Conservation (phyloP, 92 coral and sea anemone species). For the Actinostola sp. region DNA sequence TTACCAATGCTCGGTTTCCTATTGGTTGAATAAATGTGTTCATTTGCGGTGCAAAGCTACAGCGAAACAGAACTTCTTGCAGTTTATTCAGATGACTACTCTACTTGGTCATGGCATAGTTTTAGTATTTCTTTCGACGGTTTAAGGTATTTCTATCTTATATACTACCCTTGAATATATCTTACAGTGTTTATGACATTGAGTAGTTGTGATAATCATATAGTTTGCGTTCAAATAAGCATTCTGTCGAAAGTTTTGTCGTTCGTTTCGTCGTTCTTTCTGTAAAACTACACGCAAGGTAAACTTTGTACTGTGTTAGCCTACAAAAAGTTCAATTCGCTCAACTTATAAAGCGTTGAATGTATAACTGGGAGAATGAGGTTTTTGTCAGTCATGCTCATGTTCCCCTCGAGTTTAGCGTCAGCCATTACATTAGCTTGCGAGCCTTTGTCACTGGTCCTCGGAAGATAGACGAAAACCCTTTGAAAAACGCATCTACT, state of each 20-base stretch:
- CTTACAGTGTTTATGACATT: neutral
- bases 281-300: too few species aligned
- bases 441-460: slow-evolving; percentile 26
- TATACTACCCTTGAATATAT: neutral
- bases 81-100: slow-evolving; percentile 30
- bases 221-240: slow-evolving; percentile 11
- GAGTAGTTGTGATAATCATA: neutral
- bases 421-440: slow-evolving; percentile 24
- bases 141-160: slow-evolving; percentile 24
- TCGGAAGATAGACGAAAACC: slow-evolving; percentile 1
- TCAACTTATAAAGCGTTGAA: too few species aligned
- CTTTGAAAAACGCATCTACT: slow-evolving; percentile 84
- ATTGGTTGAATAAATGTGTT: slow-evolving; percentile 80
- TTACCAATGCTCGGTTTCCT: slow-evolving; percentile 57
- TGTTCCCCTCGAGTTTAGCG: neutral
- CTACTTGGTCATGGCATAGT: slow-evolving; percentile 36
- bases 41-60: slow-evolving; percentile 85
- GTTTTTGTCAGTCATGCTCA: slow-evolving; percentile 6
- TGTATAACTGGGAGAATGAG: too few species aligned
- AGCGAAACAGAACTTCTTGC: slow-evolving; percentile 47
- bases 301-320: too few species aligned
- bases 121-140: slow-evolving; percentile 7
- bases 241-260: neutral
- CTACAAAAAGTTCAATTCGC: too few species aligned
- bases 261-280: slow-evolving; percentile 34